Evolutionary conservation across 2,113 vertebrate species (phyloP), one percentile per base, ranked within the genome.

Genomic region (Pampusana beccarii): DNA sequence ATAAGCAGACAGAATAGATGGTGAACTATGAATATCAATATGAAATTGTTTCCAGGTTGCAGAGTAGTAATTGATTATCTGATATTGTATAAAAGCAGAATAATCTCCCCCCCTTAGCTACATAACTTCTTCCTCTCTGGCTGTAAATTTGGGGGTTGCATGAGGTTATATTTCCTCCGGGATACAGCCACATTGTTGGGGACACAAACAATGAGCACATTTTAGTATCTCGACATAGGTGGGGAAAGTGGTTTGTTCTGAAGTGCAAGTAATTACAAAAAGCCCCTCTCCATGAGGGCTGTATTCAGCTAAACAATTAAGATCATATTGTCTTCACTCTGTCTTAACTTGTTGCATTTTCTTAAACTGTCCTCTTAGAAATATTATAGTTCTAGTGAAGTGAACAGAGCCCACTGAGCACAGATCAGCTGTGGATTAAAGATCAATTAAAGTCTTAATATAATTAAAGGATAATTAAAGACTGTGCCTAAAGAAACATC

Each of bases 401-500:
- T n/a, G 38, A 90, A 79, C 70, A 93, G 50, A 85, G 15, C 36
- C 29, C 53, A 72, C 31, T 65, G 77, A 80, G 56, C 66, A 88
- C 42, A 85, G 64, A 94, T 67, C 66, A 75, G 29, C 78, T 74
- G n/a, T 40, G 54, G 34, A 91, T 84, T 86, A 94, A 84, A 91
- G 51, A 84, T 31, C 14, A 94, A 88, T 88, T 93, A 71, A 93
- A 92, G 48, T 60, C 53, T 92, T 84, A 89, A 91, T 95, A 84
- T 86, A 92, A 93, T 88, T 84, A 95, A 86, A 85, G 34, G 42
- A 36, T 84, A 92, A 81, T 86, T 90, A 70, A 83, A 82, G 31
- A 7, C n/a, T 62, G 16, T n/a, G 54, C 53, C 74, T 54, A 67
- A 96, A 81, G 60, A 89, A 82, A 26, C 26, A 56, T 91, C 23